Conservation (phyloP, 2,797 vertebrate genomes). For the Pelochelys cantorii region DNA sequence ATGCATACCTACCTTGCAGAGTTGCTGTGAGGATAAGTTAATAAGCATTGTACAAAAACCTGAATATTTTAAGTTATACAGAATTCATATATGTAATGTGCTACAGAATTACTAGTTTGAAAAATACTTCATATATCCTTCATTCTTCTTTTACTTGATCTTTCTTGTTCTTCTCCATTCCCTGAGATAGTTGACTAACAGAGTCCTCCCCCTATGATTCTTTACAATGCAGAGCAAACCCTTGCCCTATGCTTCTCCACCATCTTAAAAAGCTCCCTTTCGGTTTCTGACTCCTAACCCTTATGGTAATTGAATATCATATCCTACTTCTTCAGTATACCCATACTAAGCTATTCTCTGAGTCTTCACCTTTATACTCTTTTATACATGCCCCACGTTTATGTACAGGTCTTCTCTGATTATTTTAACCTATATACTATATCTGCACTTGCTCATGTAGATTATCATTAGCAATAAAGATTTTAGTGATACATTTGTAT, state of each 20-base stretch:
- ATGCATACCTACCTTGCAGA: background rate
- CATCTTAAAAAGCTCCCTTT: background rate
- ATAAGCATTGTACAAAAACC: too few species aligned
- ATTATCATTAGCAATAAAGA: background rate
- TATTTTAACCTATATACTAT: background rate
- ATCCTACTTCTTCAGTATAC: background rate
- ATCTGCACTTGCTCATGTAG: background rate
- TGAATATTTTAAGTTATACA: background rate
- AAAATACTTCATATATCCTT: too few species aligned
- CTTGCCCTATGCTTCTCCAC: background rate
- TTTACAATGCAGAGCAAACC: background rate
- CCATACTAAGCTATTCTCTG: background rate
- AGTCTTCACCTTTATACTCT: background rate
- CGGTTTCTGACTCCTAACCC: background rate
- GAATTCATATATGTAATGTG: too few species aligned
- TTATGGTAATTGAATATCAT: background rate
- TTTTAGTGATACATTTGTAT: background rate
- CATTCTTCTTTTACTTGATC: too few species aligned
- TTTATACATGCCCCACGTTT: background rate
- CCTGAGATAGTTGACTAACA: background rate
- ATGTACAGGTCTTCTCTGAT: background rate
- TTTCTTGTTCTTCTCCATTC: background rate
- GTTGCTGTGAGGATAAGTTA: background rate
- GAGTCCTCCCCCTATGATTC: background rate
- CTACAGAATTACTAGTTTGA: too few species aligned